Conservation (phyloP, 2,888 invertebrate species). For the Dicycla oo region DNA sequence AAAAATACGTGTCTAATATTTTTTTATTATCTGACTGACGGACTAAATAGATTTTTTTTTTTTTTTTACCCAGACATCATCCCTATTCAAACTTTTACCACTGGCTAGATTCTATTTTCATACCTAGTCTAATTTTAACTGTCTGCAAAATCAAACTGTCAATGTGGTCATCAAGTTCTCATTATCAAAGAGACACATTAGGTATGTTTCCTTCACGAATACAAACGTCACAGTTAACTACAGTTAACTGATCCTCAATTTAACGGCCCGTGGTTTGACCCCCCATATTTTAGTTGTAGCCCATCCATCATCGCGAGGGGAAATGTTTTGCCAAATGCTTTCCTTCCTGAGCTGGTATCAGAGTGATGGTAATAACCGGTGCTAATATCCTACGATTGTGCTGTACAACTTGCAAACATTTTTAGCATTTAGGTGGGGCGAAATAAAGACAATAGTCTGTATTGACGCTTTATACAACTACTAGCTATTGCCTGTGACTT, state of each 20-base stretch:
- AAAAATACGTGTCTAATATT: no score
- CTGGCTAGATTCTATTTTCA: neutral
- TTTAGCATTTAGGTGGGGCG: neutral
- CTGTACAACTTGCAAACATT: constrained; percentile 61
- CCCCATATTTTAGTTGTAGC: constrained; percentile 43
- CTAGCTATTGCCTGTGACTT: no score
- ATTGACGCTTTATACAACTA: no score
- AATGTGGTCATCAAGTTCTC: neutral
- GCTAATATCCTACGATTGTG: constrained; percentile 64
- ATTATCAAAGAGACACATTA: neutral
- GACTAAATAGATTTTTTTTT: no score
- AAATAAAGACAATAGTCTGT: neutral
- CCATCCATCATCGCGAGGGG: constrained; percentile 73
- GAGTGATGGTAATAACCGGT: constrained; percentile 68
- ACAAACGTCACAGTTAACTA: constrained; percentile 21
- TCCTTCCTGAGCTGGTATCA: constrained; percentile 71
- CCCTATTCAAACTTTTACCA: no score
- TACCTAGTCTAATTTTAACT: neutral
- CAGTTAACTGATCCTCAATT: constrained; percentile 29
- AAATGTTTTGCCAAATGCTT: constrained; percentile 73
- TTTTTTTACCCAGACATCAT: no score
- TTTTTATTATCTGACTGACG: no score
- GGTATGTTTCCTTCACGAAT: neutral
- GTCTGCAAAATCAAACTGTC: neutral
- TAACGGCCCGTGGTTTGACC: constrained; percentile 40